These are phyloP conservation scores for Clarias gariepinus DNA, from an alignment of 2,113 vertebrate genomes.

Conservation along the genomic window DNA sequence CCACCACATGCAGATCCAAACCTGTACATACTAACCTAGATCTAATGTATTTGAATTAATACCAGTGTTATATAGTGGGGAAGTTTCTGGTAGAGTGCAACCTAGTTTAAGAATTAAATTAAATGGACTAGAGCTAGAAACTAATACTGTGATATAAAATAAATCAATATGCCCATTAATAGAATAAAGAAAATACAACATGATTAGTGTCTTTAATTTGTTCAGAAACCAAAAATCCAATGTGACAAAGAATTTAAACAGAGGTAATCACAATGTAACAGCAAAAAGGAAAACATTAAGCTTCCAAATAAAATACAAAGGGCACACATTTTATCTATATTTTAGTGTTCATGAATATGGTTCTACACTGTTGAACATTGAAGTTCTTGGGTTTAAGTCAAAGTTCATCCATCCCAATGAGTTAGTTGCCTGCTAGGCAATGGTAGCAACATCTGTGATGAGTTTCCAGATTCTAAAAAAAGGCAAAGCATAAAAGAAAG, in stretches of 20 bases:
- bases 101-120: background rate
- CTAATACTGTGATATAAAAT: background rate
- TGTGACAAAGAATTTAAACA: slow-evolving; percentile 38
- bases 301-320: slow-evolving; percentile 22
- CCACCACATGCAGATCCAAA: background rate
- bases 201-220: slow-evolving; percentile 60
- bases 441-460: slow-evolving; percentile 44
- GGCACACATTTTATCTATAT: slow-evolving; percentile 27
- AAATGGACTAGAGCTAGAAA: background rate
- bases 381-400: background rate
- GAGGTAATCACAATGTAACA: slow-evolving; percentile 55
- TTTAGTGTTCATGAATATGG: slow-evolving; percentile 23
- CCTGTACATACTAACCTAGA: background rate
- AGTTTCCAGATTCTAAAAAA: slow-evolving; percentile 51
- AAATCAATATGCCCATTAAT: background rate
- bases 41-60: background rate
- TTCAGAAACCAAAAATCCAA: slow-evolving; percentile 57
- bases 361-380: background rate
- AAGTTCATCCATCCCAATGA: slow-evolving; percentile 26
- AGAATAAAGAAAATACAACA: slow-evolving; percentile 17
- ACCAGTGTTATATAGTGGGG: background rate
- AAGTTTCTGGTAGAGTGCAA: background rate
- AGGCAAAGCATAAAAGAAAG: slow-evolving; percentile 55
- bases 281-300: slow-evolving; percentile 48
- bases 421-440: slow-evolving; percentile 59